Evolutionary conservation across 2,797 vertebrate species (phyloP), one percentile per base, ranked within the genome.

Genomic region (Anguilla marmorata): DNA sequence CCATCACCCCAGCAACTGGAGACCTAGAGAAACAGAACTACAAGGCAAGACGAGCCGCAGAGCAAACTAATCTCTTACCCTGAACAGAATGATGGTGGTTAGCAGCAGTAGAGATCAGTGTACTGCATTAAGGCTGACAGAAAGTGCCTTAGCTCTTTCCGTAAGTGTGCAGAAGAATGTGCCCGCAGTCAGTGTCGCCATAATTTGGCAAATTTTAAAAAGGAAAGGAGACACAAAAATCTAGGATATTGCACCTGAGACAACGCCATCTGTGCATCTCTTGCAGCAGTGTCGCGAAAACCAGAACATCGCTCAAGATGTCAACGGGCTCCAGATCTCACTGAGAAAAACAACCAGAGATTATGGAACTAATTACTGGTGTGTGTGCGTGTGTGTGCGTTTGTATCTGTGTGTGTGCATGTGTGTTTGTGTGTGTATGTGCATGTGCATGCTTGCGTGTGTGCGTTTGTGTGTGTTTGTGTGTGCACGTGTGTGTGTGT

Each of bases 121-220:
- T 7, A 79, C 37, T 41, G 19, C 37, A 48, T 16, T 9, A 37
- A 14, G 24, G 37, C 14, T 30, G 16, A 27, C 11, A 33, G 24
- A 60, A 27, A 33, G 1, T 14, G 2, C 2, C 3, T 7, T 52
- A 45, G 19, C 16, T 60, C 7, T 87, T 41, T 12, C 30, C 50
- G 21, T 14, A 24, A 45, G 74, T n/a, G 41, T 41, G 41, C 16
- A n/a, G 1, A 41, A 5, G 21, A 45, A 79, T 5, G 74, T 79
- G 12, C 41, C 27, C 66, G 45, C 80, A 54, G 7, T 50, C n/a
- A 12, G 41, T 52, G 50, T 85, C 48, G 41, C 86, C 52, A 89
- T 83, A 21, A 69, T 85, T 82, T 80, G 48, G 45, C 86, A 85
- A 85, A 83, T 37, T 48, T 21, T 69, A 74, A 69, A 37, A 84